These are phyloP conservation scores for Branchellion lobata DNA, from an alignment of 2,888 invertebrate species.

Conservation along the genomic window DNA sequence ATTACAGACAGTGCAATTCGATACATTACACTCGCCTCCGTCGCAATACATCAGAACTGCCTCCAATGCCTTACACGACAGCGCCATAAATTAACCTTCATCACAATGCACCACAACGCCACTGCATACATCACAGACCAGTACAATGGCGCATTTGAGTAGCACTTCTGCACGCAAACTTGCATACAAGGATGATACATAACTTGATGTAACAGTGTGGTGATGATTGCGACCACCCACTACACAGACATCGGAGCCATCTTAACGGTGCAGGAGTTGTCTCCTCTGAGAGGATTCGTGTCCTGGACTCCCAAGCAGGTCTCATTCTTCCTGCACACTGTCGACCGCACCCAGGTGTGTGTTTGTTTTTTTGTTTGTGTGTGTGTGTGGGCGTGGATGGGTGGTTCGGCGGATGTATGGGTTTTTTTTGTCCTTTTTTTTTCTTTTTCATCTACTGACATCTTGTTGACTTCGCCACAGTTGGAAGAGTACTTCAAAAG, in stretches of 20 bases:
- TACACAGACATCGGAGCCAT: conserved; percentile 88
- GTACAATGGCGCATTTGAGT: no score
- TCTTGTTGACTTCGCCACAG: not conserved
- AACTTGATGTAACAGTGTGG: no score
- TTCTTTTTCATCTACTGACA: not conserved
- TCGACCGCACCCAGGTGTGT: conserved; percentile 78
- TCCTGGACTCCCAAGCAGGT: conserved; percentile 99
- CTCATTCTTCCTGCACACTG: conserved; percentile 94
- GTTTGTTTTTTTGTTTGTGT: not conserved
- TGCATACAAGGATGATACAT: no score
- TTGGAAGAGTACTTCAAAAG: conserved; percentile 39
- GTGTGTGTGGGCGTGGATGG: not conserved
- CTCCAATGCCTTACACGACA: no score
- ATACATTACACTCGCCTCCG: no score
- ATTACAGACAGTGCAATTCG: no score
- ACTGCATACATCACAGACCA: no score
- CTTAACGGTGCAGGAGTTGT: conserved; percentile 95
- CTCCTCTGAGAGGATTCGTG: conserved; percentile 88
- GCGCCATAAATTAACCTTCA: no score
- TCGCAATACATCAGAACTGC: no score
- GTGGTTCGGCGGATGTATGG: not conserved
- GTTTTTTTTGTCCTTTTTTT: not conserved
- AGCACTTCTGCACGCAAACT: no score
- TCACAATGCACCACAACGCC: no score
- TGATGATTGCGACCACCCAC: not conserved